Conservation (phyloP, 2,113 vertebrate genomes). For the Rynchops niger region DNA sequence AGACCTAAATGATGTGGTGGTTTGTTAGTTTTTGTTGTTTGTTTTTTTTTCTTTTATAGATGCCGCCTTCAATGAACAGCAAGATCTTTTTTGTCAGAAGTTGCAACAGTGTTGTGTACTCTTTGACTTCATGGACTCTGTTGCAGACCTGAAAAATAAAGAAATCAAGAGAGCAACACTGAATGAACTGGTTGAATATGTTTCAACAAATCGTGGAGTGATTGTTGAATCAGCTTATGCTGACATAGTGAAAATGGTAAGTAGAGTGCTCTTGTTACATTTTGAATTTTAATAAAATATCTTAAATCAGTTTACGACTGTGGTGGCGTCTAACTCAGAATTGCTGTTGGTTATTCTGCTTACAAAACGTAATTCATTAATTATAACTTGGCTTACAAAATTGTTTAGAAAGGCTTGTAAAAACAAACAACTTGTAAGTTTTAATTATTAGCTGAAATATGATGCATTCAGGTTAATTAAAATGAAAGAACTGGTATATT, state of each 20-base stretch:
- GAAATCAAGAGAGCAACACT: conserved; percentile 97
- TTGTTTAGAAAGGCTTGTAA: background rate
- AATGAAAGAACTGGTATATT: background rate
- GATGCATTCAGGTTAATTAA: background rate
- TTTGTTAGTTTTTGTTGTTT: background rate
- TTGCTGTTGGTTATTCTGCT: background rate
- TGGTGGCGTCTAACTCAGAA: background rate
- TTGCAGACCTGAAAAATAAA: conserved; percentile 96
- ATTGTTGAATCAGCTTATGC: conserved; percentile 94
- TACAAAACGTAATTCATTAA: background rate
- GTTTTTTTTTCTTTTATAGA: conserved; percentile 77
- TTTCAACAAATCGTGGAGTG: conserved; percentile 94
- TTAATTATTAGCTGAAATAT: conserved; percentile 18
- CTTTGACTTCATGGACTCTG: conserved; percentile 96
- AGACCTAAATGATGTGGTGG: background rate
- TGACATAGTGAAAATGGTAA: conserved; percentile 97
- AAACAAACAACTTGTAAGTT: background rate
- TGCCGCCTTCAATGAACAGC: conserved; percentile 90
- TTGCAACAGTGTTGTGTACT: conserved; percentile 95
- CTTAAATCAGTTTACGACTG: background rate
- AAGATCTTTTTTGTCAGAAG: conserved; percentile 95
- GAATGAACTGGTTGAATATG: conserved; percentile 95
- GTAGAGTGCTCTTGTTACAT: conserved; percentile 51
- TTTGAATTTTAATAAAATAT: background rate
- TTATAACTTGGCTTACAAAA: background rate